Conservation (phyloP, 2,888 invertebrate species). For the Eucera pruinosa region DNA sequence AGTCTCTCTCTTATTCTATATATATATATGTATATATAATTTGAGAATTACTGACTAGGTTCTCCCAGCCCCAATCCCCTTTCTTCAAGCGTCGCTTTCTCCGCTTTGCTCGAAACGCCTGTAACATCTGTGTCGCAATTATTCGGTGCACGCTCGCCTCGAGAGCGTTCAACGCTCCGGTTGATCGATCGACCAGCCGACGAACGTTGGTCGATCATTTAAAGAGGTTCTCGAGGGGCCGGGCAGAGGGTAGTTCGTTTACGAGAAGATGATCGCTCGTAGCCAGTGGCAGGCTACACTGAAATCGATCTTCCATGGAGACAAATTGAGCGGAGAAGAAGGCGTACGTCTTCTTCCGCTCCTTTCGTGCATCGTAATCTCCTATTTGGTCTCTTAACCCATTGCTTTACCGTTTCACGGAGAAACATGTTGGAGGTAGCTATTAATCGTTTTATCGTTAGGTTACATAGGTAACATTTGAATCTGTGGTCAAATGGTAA, state of each 20-base stretch:
- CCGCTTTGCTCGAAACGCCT: conserved; percentile 59
- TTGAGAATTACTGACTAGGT: conserved; percentile 61
- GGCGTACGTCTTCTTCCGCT: neutral
- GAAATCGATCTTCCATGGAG: conserved; percentile 30
- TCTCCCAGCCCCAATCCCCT: conserved; percentile 13
- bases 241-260: conserved; percentile 24
- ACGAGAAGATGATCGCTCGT: conserved; percentile 42
- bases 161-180: conserved; percentile 41
- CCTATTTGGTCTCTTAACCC: neutral
- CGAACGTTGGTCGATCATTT: conserved; percentile 42
- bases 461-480: too few species aligned
- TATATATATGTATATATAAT: conserved; percentile 52
- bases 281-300: neutral
- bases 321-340: conserved; percentile 31
- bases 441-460: too few species aligned
- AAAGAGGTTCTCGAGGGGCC: conserved; percentile 29
- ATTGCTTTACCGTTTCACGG: neutral
- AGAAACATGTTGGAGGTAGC: too few species aligned
- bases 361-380: neutral
- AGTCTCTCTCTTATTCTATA: conserved; percentile 11
- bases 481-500: too few species aligned
- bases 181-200: conserved; percentile 47
- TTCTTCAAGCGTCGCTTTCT: conserved; percentile 43
- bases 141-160: conserved; percentile 65
- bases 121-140: conserved; percentile 81